Base-by-base conservation (phyloP, 1,140 invertebrate genomes). In the Hycleus phaleratus region DNA sequence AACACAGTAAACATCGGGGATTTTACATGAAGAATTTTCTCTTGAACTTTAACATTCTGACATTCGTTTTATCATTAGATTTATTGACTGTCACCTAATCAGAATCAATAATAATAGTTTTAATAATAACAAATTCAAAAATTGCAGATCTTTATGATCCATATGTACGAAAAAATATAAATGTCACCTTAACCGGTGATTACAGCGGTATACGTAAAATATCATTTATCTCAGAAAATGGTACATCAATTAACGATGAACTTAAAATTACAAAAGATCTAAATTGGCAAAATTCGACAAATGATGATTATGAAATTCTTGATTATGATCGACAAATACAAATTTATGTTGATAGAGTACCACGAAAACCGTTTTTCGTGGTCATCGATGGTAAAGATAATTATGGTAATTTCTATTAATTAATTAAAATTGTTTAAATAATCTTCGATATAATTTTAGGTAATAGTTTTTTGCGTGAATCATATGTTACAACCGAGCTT, bases 331-430 rank as follows among this genome's bases (percentile, higher is more conserved):
- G 7, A 40, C 46, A 8, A 10, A 32, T 54, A 11, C 38, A 46
- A 6, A 38, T 54, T 9, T 10, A 57, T 45, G 24, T 60, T 38
- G 47, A 58, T 8, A 49, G 48, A 26, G 18, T 61, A 24, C 58
- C 56, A 43, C 12, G 43, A 4, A 40, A 58, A 38, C 38, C 56
- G 10, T 48, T 62, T 39, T 62, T 63, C 47, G 59, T 61, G 9
- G 32, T 63, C 12, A 43, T 67, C 46, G 56, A 55, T 38, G 66
- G 66, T 49, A 67, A 53, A 12, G 66, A 65, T 60, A 38, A 47
- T 49, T 46, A 61, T 58, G 62, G 62, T 63, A 60, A 3, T 38
- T 32, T 11, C 3, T 43, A 26, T 38, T 18, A 18, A 55, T 18
- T 43, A 32, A 5, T 32, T 32, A 32, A 32, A 32, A 32, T 32